Base-by-base conservation (phyloP, 2,113 vertebrate genomes). In the Rhynchomys soricoides region DNA sequence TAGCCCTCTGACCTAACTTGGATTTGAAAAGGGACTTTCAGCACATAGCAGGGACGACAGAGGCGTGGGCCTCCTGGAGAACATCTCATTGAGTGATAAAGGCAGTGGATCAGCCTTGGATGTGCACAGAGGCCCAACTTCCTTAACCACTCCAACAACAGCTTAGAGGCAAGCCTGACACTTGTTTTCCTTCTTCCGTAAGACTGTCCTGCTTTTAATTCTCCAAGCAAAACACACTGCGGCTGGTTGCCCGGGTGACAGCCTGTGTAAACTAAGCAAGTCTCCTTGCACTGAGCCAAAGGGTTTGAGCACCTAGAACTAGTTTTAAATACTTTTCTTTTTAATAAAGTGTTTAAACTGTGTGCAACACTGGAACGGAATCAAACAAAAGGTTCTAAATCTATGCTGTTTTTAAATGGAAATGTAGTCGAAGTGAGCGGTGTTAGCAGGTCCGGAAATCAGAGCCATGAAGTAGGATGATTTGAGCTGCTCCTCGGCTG, bases 201-300 rank as follows among this genome's bases (percentile, higher is more conserved):
- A 97, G 82, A 71, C 24, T 87, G 71, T 95, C 29, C 11, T 93
- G 57, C 57, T 91, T 89, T n/a, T 90, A 96, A 86, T 92, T 77
- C 98, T 95, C 93, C 90, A 37, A 90, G 95, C 74, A 86, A 34
- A 66, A 70, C n/a, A 73, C 89, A 71, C 77, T 1, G 37, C 12
- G 34, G 87, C 70, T 59, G n/a, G 98, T 98, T 98, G 91, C 97
- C 98, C 3, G 40, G 95, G 98, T 74, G 91, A 98, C 98, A 31
- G 0, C 0, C 57, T 0, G 98, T 0, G 97, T 98, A 98, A 98
- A 99, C 98, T 96, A 92, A 98, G 11, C 96, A 52, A 71, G 96
- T 78, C 91, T 79, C 12, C 24, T 13, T 94, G 95, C 1, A 45
- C 79, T 91, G 11, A 92, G 85, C 90, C 9, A 57, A 70, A 93